These are phyloP conservation scores for Tyrannus savana DNA, from an alignment of 2,113 vertebrate genomes.

Conservation along the genomic window DNA sequence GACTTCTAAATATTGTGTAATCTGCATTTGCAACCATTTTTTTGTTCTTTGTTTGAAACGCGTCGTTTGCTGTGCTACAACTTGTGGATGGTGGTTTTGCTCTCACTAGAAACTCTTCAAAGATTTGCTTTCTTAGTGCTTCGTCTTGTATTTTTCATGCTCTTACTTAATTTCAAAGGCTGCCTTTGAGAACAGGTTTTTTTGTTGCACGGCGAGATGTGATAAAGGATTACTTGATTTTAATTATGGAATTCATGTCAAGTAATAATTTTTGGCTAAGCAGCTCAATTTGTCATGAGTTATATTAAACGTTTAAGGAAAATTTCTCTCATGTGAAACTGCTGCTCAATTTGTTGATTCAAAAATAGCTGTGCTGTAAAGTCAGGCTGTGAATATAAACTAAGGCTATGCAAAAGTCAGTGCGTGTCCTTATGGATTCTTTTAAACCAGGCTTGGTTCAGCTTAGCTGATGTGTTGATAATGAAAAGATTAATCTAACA, in stretches of 20 bases:
- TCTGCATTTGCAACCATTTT: background rate
- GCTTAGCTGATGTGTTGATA: conserved; percentile 3
- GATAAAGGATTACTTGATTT: conserved; percentile 42
- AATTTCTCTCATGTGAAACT: conserved; percentile 28
- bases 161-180: conserved; percentile 32
- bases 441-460: conserved; percentile 10
- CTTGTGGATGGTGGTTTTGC: conserved; percentile 10
- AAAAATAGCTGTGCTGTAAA: conserved; percentile 38
- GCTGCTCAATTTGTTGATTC: conserved; percentile 27
- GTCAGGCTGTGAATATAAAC: conserved; percentile 25
- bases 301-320: conserved; percentile 25
- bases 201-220: background rate
- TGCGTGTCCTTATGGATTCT: background rate
- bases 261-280: conserved; percentile 43
- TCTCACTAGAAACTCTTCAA: background rate
- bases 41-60: background rate
- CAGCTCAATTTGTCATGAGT: conserved; percentile 36
- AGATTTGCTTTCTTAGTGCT: background rate
- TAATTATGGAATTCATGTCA: conserved; percentile 44
- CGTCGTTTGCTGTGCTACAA: background rate
- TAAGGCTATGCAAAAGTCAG: background rate
- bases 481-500: background rate
- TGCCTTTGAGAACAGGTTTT: conserved; percentile 23
- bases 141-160: background rate
- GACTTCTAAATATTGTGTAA: background rate